A percentile compares a stretch with the other conserved stretches of the same genome.
Evolutionary conservation across 2,113 vertebrate genomes (phyloP).

Genomic region (Mobula hypostoma): DNA sequence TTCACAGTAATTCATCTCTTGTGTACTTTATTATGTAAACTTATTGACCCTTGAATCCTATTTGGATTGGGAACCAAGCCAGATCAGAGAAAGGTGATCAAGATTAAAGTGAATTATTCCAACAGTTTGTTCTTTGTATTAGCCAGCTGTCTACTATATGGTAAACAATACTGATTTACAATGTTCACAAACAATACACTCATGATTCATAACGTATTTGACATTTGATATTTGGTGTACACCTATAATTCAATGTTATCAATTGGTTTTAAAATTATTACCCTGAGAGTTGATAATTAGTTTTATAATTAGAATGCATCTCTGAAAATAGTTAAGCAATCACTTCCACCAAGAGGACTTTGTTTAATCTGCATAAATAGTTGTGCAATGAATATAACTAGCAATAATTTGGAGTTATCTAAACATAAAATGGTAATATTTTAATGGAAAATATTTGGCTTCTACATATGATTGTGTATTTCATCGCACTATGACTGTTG

Average conservation of each 20-base stretch:
- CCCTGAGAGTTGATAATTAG: neutral
- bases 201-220: neutral
- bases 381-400: neutral
- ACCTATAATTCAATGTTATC: constrained; percentile 7
- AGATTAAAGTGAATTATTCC: constrained; percentile 16
- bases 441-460: neutral
- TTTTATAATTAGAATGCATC: neutral
- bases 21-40: constrained; percentile 17
- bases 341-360: neutral
- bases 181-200: neutral
- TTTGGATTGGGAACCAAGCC: constrained; percentile 14
- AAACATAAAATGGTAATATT: neutral
- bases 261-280: constrained; percentile 2
- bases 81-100: neutral
- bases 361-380: neutral
- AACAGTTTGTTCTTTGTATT: constrained; percentile 27
- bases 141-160: neutral
- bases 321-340: neutral
- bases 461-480: neutral
- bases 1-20: neutral
- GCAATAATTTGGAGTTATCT: neutral
- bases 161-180: constrained; percentile 20
- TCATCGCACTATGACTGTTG: neutral
- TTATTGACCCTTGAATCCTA: constrained; percentile 27
- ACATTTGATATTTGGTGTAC: neutral